Conservation (phyloP, 2,113 vertebrate species). For the Odocoileus virginianus region DNA sequence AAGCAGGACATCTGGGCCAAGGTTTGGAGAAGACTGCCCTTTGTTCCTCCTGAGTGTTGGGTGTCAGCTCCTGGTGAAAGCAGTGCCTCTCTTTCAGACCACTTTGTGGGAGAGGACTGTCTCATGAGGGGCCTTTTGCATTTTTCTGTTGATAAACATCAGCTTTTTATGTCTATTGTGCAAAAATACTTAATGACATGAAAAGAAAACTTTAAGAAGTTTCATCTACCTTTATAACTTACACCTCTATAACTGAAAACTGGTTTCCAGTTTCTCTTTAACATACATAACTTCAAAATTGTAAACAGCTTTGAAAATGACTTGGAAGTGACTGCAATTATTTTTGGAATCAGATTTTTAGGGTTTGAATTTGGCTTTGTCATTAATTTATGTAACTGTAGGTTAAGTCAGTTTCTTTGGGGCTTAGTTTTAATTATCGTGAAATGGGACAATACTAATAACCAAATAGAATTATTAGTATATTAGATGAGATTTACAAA, state of each 20-base stretch:
- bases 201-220: background rate
- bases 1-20: slow-evolving; percentile 20
- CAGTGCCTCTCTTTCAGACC: background rate
- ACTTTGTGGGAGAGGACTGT: background rate
- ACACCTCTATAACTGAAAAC: background rate
- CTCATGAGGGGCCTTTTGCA: background rate
- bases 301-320: background rate
- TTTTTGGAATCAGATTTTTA: background rate
- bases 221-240: background rate
- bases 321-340: background rate
- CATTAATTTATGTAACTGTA: background rate
- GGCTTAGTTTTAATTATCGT: background rate
- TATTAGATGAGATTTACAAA: slow-evolving; percentile 8
- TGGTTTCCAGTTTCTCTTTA: background rate
- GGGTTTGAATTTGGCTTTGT: background rate
- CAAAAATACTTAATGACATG: background rate
- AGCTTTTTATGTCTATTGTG: background rate
- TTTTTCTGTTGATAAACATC: background rate
- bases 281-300: background rate
- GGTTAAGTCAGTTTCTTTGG: background rate
- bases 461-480: background rate
- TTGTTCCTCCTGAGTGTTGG: background rate
- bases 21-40: slow-evolving; percentile 45
- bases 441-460: background rate
- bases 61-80: background rate